Evolutionary conservation across 1,140 invertebrate genomes (phyloP).

Genomic region (Dufourea novaeangliae): DNA sequence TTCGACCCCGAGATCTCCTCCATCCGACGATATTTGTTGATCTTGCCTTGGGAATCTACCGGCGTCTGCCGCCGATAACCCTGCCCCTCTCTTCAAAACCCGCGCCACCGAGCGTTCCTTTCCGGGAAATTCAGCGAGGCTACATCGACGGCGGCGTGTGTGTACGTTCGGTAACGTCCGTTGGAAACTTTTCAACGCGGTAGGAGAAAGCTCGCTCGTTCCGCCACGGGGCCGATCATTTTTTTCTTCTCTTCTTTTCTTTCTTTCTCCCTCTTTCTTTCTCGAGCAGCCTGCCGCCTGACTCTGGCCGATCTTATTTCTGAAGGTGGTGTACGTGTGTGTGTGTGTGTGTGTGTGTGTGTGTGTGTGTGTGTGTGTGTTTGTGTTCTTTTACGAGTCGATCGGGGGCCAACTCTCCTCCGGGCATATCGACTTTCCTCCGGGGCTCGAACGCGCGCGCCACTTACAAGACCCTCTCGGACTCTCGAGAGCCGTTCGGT

Average conservation of each 20-base stretch:
- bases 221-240: neutral
- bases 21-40: constrained; percentile 40
- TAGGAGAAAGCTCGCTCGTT: neutral
- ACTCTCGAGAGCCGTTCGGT: constrained; percentile 14
- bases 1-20: neutral
- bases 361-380: too few species aligned
- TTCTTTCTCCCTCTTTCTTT: too few species aligned
- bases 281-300: neutral
- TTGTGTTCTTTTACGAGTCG: constrained; percentile 46
- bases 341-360: too few species aligned
- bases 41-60: constrained; percentile 10
- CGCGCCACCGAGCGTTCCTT: neutral
- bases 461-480: constrained; percentile 31
- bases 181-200: neutral
- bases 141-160: too few species aligned
- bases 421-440: constrained; percentile 45
- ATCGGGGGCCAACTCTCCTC: constrained; percentile 31
- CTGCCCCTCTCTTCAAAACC: neutral
- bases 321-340: constrained; percentile 31
- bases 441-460: constrained; percentile 22
- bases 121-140: constrained; percentile 5
- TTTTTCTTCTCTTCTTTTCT: too few species aligned
- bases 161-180: neutral
- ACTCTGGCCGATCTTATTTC: constrained; percentile 27
- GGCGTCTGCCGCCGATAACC: constrained; percentile 25